Evolutionary conservation across 2,113 vertebrate species (phyloP), one percentile per base, ranked within the genome.

Genomic region (Brienomyrus longianalis): DNA sequence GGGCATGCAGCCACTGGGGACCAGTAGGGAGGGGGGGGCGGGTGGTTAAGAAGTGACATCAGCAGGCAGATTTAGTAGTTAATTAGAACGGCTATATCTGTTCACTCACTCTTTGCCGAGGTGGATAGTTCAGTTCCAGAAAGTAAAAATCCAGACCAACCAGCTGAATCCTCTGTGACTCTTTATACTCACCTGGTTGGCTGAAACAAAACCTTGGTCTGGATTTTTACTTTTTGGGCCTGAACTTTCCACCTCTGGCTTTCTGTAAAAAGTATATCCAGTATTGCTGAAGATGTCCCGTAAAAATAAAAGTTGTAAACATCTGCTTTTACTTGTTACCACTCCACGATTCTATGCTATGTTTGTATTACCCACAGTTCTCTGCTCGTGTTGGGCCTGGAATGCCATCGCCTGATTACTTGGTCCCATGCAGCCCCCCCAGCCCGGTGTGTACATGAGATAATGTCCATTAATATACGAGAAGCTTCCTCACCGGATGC

Each of bases 1-100:
- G 92, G 56, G 93, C 89, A n/a, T 91, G 91, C 83, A 95, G 90
- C 95, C 95, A 96, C 95, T 96, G 89, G 15, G 56, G 17, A 70
- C 5, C n/a, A 4, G 62, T 39, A 31, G 51, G 2, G 9, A 9
- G 48, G 51, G 3, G 3, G 15, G 52, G 47, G 23, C n/a, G 43
- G 3, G 31, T 13, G 21, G 1, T 3, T 5, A 87, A 31, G 0
- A 45, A 47, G 2, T 45, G 43, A n/a, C 31, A 19, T 39, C 3
- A 2, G 35, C 31, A 54, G 8, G 56, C 66, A 52, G 62, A 70
- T 70, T 31, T 70, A 11, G 62, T 70, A 70, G 62, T 31, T 70
- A 70, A 66, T 66, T 66, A 66, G 62, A n/a, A 31, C 9, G 59
- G 3, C 23, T 62, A n/a, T n/a, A 66, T 66, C 59, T 66, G 59